Evolutionary conservation across 30 jellyfish, hydroid and myxozoan species (phyloP).

Genomic region (Chrysaora quinquecirrha): DNA sequence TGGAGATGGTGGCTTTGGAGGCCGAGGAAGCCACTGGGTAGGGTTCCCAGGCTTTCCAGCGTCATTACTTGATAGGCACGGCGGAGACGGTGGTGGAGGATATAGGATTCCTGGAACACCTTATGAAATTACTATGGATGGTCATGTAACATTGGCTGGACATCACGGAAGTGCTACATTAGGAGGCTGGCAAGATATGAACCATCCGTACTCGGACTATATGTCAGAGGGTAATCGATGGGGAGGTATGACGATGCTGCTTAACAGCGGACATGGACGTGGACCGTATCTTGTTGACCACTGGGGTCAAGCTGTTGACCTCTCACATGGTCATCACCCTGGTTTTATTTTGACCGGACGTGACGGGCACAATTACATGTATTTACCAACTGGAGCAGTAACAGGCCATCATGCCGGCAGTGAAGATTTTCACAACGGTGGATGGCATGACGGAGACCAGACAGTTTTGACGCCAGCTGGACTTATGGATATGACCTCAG

Average conservation of each 20-base stretch:
- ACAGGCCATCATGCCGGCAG: conserved; percentile 80
- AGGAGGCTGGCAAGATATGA: conserved; percentile 78
- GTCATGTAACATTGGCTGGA: conserved; percentile 58
- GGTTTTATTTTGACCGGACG: conserved; percentile 81
- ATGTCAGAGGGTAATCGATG: conserved; percentile 69
- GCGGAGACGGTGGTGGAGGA: conserved; percentile 17
- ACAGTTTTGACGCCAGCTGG: conserved; percentile 94
- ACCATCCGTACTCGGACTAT: conserved; percentile 67
- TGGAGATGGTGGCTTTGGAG: conserved; percentile 10
- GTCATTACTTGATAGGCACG: conserved; percentile 51
- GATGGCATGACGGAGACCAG: conserved; percentile 87
- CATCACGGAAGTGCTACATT: conserved; percentile 32
- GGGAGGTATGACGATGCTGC: conserved; percentile 87
- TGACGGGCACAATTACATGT: conserved; percentile 78
- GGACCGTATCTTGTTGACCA: conserved; percentile 91
- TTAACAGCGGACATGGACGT: conserved; percentile 58
- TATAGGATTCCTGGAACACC: conserved; percentile 67
- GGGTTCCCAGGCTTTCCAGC: conserved; percentile 86
- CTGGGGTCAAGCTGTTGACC: conserved; percentile 81
- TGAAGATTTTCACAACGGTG: conserved; percentile 76
- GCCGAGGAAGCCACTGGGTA: conserved; percentile 70
- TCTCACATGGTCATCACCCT: conserved; percentile 65
- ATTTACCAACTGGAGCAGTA: conserved; percentile 76
- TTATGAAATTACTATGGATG: conserved; percentile 66
- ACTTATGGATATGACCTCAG: conserved; percentile 69